Percentiles rank a stretch among this genome's conserved stretches.
Evolutionary conservation across 1,140 invertebrate species (phyloP).

Genomic region (Ctenoplectra terminalis): DNA sequence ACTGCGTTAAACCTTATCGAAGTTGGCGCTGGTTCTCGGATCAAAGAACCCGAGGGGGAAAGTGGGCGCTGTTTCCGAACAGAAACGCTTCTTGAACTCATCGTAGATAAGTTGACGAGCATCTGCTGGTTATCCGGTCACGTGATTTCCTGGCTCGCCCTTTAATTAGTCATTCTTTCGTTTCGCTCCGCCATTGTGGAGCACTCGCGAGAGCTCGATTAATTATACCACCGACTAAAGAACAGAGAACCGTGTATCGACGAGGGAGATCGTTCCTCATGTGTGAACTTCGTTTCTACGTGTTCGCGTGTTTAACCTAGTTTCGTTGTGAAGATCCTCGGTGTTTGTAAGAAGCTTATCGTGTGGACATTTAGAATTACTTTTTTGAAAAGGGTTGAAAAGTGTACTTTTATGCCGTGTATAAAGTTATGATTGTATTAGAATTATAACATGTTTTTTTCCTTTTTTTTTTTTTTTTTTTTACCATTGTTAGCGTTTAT

Average conservation of each 20-base stretch:
- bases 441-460: too few species aligned
- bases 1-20: slow-evolving; percentile 61
- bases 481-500: too few species aligned
- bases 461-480: too few species aligned
- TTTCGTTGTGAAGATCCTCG: background rate
- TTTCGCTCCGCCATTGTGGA: background rate
- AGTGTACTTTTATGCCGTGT: too few species aligned
- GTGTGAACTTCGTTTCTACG: background rate
- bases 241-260: background rate
- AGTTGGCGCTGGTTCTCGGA: slow-evolving; percentile 19
- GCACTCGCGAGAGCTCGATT: background rate
- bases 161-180: slow-evolving; percentile 55
- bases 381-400: too few species aligned
- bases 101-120: slow-evolving; percentile 64
- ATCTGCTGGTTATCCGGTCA: slow-evolving; percentile 19
- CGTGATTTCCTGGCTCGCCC: slow-evolving; percentile 30
- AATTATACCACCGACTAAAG: slow-evolving; percentile 10
- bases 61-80: slow-evolving; percentile 7
- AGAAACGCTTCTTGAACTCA: slow-evolving; percentile 39
- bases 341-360: too few species aligned
- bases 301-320: background rate
- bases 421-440: too few species aligned
- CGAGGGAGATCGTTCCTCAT: background rate
- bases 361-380: too few species aligned
- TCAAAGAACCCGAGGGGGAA: slow-evolving; percentile 56